Percentiles rank a stretch among this genome's conserved stretches.
phyloP scores from a whole-genome alignment of 2,888 invertebrate genomes.

The Ametastegia equiseti region DNA sequence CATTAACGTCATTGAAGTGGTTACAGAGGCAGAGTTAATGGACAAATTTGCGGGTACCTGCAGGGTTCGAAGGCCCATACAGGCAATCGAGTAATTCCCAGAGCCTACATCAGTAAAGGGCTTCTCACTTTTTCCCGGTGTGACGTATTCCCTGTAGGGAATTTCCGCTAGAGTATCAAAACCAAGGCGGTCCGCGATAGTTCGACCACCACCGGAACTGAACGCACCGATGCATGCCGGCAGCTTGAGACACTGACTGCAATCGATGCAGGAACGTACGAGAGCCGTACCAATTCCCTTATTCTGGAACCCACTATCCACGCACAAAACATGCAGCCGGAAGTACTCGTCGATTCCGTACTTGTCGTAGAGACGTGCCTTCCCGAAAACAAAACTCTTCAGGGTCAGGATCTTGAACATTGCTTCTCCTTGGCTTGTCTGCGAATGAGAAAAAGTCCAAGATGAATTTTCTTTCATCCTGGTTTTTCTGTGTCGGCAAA shows the following conservation, averaged over 20 bases:
- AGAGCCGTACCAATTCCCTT: conserved; percentile 62
- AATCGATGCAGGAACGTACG: conserved; percentile 57
- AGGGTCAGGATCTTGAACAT: conserved; percentile 49
- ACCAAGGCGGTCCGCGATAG: conserved; percentile 55
- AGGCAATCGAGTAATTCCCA: conserved; percentile 56
- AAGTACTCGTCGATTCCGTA: conserved; percentile 50
- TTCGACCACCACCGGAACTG: conserved; percentile 55
- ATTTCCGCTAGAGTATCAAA: conserved; percentile 55
- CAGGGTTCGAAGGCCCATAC: conserved; percentile 50
- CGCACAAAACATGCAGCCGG: conserved; percentile 57
- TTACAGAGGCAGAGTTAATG: not conserved
- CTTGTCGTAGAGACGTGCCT: conserved; percentile 41
- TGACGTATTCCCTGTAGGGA: conserved; percentile 49
- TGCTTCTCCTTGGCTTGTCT: conserved; percentile 49
- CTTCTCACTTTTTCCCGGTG: not conserved
- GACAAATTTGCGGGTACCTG: not conserved
- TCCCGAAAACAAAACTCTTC: conserved; percentile 42
- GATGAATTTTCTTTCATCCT: not conserved
- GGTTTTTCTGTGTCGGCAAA: not conserved
- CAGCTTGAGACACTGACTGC: conserved; percentile 41
- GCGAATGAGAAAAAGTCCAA: not conserved
- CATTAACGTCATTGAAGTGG: not conserved
- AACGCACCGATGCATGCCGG: conserved; percentile 58
- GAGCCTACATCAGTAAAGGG: conserved; percentile 39
- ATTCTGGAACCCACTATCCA: conserved; percentile 51